Evolutionary conservation across 2,888 invertebrate species (phyloP).

Genomic region (Cetonia aurata): DNA sequence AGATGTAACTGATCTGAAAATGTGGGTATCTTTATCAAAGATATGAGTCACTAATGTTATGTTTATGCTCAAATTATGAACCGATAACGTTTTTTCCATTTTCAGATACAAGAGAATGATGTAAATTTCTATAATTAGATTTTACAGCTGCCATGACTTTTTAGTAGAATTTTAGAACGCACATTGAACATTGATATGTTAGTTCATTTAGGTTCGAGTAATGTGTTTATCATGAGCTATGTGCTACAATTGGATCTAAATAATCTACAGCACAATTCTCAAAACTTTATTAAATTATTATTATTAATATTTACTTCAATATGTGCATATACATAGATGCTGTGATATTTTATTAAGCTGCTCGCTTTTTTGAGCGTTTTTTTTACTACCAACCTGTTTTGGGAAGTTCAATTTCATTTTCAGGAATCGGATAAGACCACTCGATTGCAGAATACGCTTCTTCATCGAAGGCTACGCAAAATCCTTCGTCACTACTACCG

Average conservation of each 20-base stretch:
- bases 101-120: not conserved
- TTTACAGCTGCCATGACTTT: not conserved
- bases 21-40: not conserved
- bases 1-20: not conserved
- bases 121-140: not conserved
- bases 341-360: too few relatives aligned
- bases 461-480: constrained; percentile 60
- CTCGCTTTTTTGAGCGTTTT: too few relatives aligned
- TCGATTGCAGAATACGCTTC: constrained; percentile 60
- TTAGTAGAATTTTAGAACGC: too few relatives aligned
- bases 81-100: not conserved
- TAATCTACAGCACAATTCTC: too few relatives aligned
- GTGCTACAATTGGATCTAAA: too few relatives aligned
- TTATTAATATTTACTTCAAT: too few relatives aligned
- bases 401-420: constrained; percentile 53
- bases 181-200: too few relatives aligned
- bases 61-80: not conserved
- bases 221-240: too few relatives aligned
- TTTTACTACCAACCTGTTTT: constrained; percentile 56
- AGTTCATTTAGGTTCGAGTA: too few relatives aligned
- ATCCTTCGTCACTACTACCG: constrained; percentile 52
- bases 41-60: not conserved
- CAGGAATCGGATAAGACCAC: constrained; percentile 61
- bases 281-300: too few relatives aligned
- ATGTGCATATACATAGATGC: too few relatives aligned